phyloP scores from a whole-genome alignment of 1,140 invertebrate genomes.

The Agrypnia vestita region DNA sequence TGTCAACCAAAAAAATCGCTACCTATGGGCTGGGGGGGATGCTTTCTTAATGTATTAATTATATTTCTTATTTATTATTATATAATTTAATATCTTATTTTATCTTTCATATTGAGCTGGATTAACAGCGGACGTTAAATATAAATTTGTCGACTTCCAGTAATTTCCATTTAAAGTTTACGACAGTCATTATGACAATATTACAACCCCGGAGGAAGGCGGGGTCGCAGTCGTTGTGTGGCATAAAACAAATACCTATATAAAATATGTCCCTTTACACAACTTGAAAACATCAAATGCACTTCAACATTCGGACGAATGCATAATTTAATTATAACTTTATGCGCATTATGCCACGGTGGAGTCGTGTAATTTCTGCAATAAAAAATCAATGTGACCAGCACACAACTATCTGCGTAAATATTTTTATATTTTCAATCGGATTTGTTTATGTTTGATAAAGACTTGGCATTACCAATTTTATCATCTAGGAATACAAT shows the following conservation, averaged over 20 bases:
- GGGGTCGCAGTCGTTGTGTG: background rate
- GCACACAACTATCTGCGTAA: background rate
- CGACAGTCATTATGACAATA: background rate
- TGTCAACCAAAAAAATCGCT: too few relatives aligned
- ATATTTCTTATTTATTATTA: too few relatives aligned
- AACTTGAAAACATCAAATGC: slow-evolving; percentile 32
- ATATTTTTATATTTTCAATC: background rate
- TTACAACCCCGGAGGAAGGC: background rate
- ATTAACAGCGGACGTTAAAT: too few relatives aligned
- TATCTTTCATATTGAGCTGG: too few relatives aligned
- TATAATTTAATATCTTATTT: too few relatives aligned
- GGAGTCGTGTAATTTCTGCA: slow-evolving; percentile 25
- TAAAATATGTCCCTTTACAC: background rate
- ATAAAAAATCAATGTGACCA: slow-evolving; percentile 6
- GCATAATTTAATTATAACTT: slow-evolving; percentile 43
- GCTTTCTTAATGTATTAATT: too few relatives aligned
- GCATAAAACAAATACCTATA: background rate
- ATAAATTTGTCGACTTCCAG: background rate
- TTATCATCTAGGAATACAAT: too few relatives aligned
- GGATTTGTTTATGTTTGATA: too few relatives aligned
- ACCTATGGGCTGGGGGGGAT: too few relatives aligned
- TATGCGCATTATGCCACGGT: slow-evolving; percentile 10
- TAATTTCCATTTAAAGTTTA: background rate
- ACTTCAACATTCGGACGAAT: background rate
- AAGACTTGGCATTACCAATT: too few relatives aligned